Base-by-base conservation (phyloP, 2,113 vertebrate species). In the Urocolius indicus region DNA sequence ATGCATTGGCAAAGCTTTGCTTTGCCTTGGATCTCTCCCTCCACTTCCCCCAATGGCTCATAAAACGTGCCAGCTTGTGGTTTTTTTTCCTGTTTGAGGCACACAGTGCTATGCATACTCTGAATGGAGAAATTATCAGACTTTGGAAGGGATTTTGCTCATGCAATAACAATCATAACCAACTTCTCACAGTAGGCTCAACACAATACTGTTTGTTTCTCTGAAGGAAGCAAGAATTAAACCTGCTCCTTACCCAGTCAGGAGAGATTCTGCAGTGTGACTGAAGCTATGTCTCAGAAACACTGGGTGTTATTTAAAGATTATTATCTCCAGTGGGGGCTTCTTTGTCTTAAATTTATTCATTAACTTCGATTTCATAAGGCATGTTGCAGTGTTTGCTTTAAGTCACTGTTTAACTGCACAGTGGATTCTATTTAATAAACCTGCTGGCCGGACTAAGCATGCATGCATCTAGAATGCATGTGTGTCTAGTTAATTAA, bases 361-460 rank as follows among this genome's bases (percentile, higher is more conserved):
- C 0, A 29, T 72, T 32, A 94, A 69, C 45, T 86, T 76, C 2
- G 3, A 46, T 84, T 89, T 84, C 57, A 20, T 52, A 48, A 71
- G 46, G 41, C 16, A 38, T 17, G 10, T 46, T 61, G 57, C 18
- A 72, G 6, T 61, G 61, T 87, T 86, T 95, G 45, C 65, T 86
- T 91, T 74, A 90, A 68, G 85, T 78, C 41, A 74, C 48, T 77
- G 34, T 84, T 90, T 86, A 92, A 88, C 41, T 62, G 41, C 57
- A 52, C 8, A 24, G 51, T 2, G 55, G 22, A 63, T 75, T 49
- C 2, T 80, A 75, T 61, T 49, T 13, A 84, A 36, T 61, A 61
- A 54, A 68, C 49, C 81, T 59, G 29, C 18, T 66, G 76, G 34
- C 32, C 75, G 32, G 45, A 46, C 15, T 86, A 5, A 81, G 21